A percentile compares a stretch with the other conserved stretches of the same genome.
phyloP scores from a whole-genome alignment of 2,888 invertebrate species.

The Pachycephus smyrnensis region DNA sequence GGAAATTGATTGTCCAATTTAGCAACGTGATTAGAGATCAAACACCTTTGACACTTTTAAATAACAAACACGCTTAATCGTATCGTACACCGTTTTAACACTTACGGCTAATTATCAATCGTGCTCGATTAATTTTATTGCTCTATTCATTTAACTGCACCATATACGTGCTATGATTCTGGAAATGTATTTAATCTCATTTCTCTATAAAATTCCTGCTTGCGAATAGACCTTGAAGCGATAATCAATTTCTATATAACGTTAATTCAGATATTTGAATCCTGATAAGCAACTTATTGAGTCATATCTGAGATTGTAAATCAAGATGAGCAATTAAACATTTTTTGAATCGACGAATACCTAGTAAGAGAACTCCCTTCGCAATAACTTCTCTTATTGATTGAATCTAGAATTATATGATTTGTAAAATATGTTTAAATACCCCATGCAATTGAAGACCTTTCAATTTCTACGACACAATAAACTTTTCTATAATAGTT shows the following conservation, averaged over 20 bases:
- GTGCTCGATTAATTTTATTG: not conserved
- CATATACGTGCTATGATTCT: not conserved
- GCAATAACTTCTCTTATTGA: not conserved
- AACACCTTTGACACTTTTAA: not conserved
- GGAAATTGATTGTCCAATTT: not conserved
- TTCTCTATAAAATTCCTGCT: not conserved
- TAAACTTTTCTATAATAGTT: not conserved
- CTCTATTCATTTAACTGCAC: not conserved
- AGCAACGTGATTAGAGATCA: conserved; percentile 3
- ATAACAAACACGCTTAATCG: not conserved
- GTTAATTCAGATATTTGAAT: not conserved
- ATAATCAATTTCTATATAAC: not conserved
- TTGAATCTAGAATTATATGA: not conserved
- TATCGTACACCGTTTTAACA: not conserved
- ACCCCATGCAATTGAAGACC: not conserved
- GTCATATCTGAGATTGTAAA: not conserved
- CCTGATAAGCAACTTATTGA: not conserved
- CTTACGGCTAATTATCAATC: not conserved
- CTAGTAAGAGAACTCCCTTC: not conserved
- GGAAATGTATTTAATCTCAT: not conserved
- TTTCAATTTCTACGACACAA: not conserved
- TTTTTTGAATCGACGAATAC: not conserved
- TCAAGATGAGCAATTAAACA: not conserved
- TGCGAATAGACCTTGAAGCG: not conserved
- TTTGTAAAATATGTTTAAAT: not conserved